Evolutionary conservation across 2,797 vertebrate genomes (phyloP), one percentile per base, ranked within the genome.

Genomic region (Triplophysa bombifrons): DNA sequence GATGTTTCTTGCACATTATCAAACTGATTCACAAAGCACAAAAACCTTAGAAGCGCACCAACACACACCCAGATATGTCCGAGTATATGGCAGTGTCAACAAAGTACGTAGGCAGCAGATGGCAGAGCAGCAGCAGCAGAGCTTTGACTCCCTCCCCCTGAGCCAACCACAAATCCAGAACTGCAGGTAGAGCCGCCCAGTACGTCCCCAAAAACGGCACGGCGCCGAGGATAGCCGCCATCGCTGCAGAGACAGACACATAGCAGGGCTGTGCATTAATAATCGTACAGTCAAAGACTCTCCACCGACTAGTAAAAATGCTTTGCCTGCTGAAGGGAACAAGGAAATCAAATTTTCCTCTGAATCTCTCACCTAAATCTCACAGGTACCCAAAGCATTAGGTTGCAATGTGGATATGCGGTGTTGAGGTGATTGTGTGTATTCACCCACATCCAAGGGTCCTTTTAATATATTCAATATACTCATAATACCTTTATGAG

Each of bases 41-140:
- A 38, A 22, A 30, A 58, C n/a, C 41, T 41, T 61, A 10, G 11
- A 38, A 4, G 38, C 17, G 16, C 12, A 44, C 27, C 30, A 38
- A 64, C 41, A 64, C 80, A 25, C 82, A 99, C 98, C 98, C 98
- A 7, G 98, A 99, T 90, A 99, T 99, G 88, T 99, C 98, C 0
- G 96, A 98, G 90, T 99, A 99, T 89, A 99, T 99, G 14, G 98
- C 98, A 17, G 98, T 99, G 83, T 99, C 98, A 58, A 99, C 98
- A 79, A 96, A 99, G 85, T 99, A 99, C 0, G 98, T 99, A 14
- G 98, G 98, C 82, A 99, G 93, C 80, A 99, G 94, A 84, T 99
- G 98, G 89, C 94, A 97, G 88, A 98, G 78, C 74, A 99, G 92
- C 82, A 99, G 95, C 79, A 99, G 89, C 85, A 97, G 55, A 11